phyloP scores from a whole-genome alignment of 2,888 invertebrate genomes.

The Oxytorus armatus region DNA sequence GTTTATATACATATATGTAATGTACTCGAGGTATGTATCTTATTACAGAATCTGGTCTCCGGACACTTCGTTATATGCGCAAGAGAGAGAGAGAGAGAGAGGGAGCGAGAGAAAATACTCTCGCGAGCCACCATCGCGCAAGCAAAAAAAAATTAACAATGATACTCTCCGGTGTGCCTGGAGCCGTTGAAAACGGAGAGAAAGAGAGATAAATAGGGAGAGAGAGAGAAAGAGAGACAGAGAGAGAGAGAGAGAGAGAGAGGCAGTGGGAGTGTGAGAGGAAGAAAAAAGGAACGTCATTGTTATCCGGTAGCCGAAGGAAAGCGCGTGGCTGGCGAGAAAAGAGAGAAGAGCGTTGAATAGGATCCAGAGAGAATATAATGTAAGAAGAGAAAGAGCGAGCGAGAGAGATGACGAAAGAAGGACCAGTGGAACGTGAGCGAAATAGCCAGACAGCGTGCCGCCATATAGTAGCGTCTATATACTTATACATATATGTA shows the following conservation, averaged over 20 bases:
- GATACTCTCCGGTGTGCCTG: slow-evolving; percentile 55
- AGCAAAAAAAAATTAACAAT: slow-evolving; percentile 67
- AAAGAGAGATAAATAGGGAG: slow-evolving; percentile 19
- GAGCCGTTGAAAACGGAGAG: slow-evolving; percentile 60
- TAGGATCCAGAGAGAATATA: slow-evolving; percentile 42
- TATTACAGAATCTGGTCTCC: slow-evolving; percentile 64
- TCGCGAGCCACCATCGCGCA: slow-evolving; percentile 17
- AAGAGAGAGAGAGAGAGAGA: slow-evolving; percentile 65
- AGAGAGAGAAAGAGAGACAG: slow-evolving; percentile 49
- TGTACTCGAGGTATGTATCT: slow-evolving; percentile 59
- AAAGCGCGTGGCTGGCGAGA: slow-evolving; percentile 71
- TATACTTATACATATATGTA: slow-evolving; percentile 12
- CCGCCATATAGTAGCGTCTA: slow-evolving; percentile 61
- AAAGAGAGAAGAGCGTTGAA: slow-evolving; percentile 42
- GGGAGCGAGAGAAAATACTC: slow-evolving; percentile 59
- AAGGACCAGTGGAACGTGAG: slow-evolving; percentile 68
- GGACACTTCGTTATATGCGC: slow-evolving; percentile 69
- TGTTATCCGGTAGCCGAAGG: slow-evolving; percentile 70
- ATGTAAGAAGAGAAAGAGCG: slow-evolving; percentile 7
- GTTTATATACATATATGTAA: no score
- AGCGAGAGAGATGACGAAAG: slow-evolving; percentile 36
- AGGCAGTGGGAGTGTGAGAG: no score
- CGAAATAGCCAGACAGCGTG: slow-evolving; percentile 69
- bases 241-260: slow-evolving; percentile 64
- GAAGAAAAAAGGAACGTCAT: slow-evolving; percentile 71